Base-by-base conservation (phyloP, 2,888 invertebrate genomes). In the Phymatocera aterrima region DNA sequence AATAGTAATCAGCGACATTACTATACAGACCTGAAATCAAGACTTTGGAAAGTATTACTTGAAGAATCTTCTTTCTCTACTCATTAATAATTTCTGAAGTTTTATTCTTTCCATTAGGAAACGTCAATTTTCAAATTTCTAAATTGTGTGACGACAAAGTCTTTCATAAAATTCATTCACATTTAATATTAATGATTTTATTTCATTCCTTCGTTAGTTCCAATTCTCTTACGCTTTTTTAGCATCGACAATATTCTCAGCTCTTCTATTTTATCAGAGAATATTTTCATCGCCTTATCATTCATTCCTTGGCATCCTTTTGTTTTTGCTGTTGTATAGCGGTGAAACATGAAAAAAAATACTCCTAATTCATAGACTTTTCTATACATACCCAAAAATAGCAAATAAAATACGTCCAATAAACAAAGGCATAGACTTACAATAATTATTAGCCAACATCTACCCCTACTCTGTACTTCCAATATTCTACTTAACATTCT, bases 381-480 rank as follows among this genome's bases (percentile, higher is more conserved):
- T 57, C 37, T 24, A 40, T 54, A 57, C 57, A 40, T 21, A n/a
- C 57, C 57, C n/a, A n/a, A n/a, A n/a, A 12, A 57, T 57, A 75
- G 57, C 51, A n/a, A 75, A 40, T 54, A 60, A n/a, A n/a, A 75
- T 75, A 86, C 84, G 85, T 85, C 84, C 85, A 82, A n/a, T 80
- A 79, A 64, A n/a, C n/a, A n/a, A 77, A 82, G 77, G 48, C 81
- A 83, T 83, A 85, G 82, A 82, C 75, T 85, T 86, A 83, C 81
- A 81, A 72, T n/a, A n/a, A n/a, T n/a, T n/a, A n/a, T 85, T 85
- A 83, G 82, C 57, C 28, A 57, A 77, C 79, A 79, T 84, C 81
- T 81, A 68, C 82, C 82, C 83, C 83, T 83, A 75, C 57, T 75
- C 84, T 83, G 83, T 85, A 84, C 85, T 86, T 83, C 81, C 82